Base-by-base conservation (phyloP, 2,888 invertebrate genomes). In the Trilocha varians region DNA sequence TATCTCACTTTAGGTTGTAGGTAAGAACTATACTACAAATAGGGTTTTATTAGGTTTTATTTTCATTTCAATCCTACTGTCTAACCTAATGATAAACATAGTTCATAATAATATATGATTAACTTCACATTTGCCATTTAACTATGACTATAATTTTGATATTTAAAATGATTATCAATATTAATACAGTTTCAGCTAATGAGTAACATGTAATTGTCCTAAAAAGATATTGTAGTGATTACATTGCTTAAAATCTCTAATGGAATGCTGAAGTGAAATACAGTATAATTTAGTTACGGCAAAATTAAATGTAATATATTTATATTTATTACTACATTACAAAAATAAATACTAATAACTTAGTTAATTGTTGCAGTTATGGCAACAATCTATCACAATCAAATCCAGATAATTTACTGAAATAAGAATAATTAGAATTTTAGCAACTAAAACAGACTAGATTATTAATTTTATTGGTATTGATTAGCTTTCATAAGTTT, bases 21-120 rank as follows among this genome's bases (percentile, higher is more conserved):
- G 17, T 42, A 32, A 25, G 11, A 37, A 37, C n/a, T 38, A 38
- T 37, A 35, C 3, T 25, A 13, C 18, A n/a, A n/a, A n/a, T n/a
- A n/a, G n/a, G n/a, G n/a, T n/a, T n/a, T n/a, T 44, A 15, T 36
- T 43, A 46, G 40, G 35, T 39, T 47, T 46, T 46, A 47, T 47
- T 45, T 44, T 46, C 36, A 36, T 37, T 38, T 15, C 41, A 40
- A 40, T 41, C 36, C 40, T 43, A 37, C n/a, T n/a, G n/a, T n/a
- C n/a, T n/a, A n/a, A n/a, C n/a, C n/a, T n/a, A n/a, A n/a, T n/a
- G n/a, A n/a, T n/a, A n/a, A n/a, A n/a, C n/a, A n/a, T n/a, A n/a
- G n/a, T n/a, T n/a, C n/a, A n/a, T n/a, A n/a, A n/a, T n/a, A n/a
- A n/a, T n/a, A n/a, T n/a, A n/a, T n/a, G n/a, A n/a, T n/a, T n/a